Base-by-base conservation (phyloP, 2,113 vertebrate genomes). In the Indri indri region DNA sequence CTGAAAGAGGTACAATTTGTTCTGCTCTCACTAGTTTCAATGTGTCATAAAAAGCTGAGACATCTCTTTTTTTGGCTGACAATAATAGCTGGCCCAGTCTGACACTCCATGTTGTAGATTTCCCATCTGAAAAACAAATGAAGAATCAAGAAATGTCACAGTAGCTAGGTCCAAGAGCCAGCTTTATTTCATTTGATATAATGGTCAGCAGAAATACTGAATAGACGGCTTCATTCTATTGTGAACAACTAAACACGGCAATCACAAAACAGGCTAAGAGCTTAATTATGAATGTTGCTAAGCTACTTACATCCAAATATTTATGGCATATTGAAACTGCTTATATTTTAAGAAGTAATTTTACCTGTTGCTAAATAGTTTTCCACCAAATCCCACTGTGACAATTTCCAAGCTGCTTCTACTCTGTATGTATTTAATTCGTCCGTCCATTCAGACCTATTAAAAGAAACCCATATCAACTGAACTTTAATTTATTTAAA, bases 361-460 rank as follows among this genome's bases (percentile, higher is more conserved):
- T 97, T 98, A 99, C 99, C 99, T 98, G 99, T 99, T 95, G 99
- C 99, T 93, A 99, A 98, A 97, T 99, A 99, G 96, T 99, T 99
- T 93, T 99, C 99, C 66, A 99, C 98, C 93, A 99, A 98, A 98
- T 99, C 99, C 99, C 99, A 99, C 20, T 98, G 99, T 27, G 99
- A 99, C 2, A 99, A 98, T 97, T 99, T 99, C 99, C 99, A 99
- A 82, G 99, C 99, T 71, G 99, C 99, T 97, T 99, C 99, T 30
- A 99, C 99, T 98, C 99, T 99, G 96, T 99, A 99, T 0, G 99
- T 99, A 97, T 99, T 99, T 94, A 99, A 98, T 95, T 99, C 99
- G 5, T 99, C 99, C 97, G 99, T 99, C 99, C 99, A 99, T 91
- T 99, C 99, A 63, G 98, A 98, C 97, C 99, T 99, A 91, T 96